Evolutionary conservation across 2,797 vertebrate genomes (phyloP), one percentile per base, ranked within the genome.

Genomic region (Podargus strigoides): DNA sequence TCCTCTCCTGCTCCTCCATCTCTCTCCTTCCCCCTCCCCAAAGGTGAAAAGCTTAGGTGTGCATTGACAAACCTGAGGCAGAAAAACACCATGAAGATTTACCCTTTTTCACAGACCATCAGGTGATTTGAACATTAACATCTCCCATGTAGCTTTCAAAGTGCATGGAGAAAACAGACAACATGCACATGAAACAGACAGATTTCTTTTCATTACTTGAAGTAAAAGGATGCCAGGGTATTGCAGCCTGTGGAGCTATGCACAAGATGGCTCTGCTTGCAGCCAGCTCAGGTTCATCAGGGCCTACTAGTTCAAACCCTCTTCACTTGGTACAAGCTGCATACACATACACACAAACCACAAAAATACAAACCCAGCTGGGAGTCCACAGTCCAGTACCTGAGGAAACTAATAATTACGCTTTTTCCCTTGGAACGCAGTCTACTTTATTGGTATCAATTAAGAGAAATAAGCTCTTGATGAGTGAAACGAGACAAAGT

Each of bases 401-500:
- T 13, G 11, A 90, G 16, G 36, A 90, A 64, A 82, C 41, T 30
- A 87, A 21, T 22, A 69, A 77, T 37, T 46, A 67, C 0, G 0
- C 7, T 72, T 91, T 82, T 68, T 24, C 21, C 53, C 28, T 6
- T 55, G 34, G 21, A 89, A 74, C 26, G 34, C 30, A 22, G 66
- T 62, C 37, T 76, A 27, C 55, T 82, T 85, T 74, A 70, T 1
- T 36, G 18, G 80, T 63, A 85, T 95, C 46, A 62, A 41, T 6
- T 1, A 70, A 70, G 19, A 9, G 22, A 87, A 76, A 10, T 47
- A 47, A 74, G 49, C 34, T 74, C 26, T 41, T 12, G 3, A 22
- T n/a, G 49, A 85, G n/a, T 69, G 67, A 90, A 89, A 55, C 18
- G 74, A 36, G 59, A 84, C 32, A 87, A 96, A 96, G 56, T 39